These are phyloP conservation scores for Spinibarbus caldwelli DNA, from an alignment of 2,797 vertebrate species.

Conservation along the genomic window DNA sequence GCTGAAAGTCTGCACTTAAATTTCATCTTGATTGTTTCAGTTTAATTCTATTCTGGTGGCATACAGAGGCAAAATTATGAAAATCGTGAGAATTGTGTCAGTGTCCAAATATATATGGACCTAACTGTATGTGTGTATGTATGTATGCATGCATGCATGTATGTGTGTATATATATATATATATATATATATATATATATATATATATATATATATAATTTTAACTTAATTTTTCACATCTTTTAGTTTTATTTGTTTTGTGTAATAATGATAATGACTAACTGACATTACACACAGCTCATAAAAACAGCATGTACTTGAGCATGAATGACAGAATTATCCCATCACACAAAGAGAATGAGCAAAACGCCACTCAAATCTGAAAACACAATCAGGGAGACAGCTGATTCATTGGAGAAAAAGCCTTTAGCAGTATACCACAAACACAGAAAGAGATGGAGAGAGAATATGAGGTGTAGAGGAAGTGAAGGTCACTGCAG, in stretches of 20 bases:
- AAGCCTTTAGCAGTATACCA: conserved; percentile 13
- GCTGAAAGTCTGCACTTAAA: neutral
- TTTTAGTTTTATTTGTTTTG: too few species aligned
- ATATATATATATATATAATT: too few species aligned
- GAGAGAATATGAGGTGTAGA: conserved; percentile 40
- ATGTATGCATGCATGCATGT: too few species aligned
- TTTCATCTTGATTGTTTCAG: too few species aligned
- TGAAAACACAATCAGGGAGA: conserved; percentile 32
- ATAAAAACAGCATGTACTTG: conserved; percentile 3
- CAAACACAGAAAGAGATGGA: conserved; percentile 14
- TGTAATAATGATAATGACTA: neutral
- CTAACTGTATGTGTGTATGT: too few species aligned
- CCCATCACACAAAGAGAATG: conserved; percentile 3
- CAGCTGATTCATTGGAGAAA: conserved; percentile 29
- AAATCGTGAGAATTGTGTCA: too few species aligned
- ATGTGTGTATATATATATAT: too few species aligned
- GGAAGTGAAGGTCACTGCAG: conserved; percentile 61
- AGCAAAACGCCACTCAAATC: conserved; percentile 15
- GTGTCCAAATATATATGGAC: too few species aligned
- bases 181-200: too few species aligned
- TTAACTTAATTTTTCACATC: too few species aligned
- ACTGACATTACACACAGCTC: conserved; percentile 12
- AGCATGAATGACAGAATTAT: conserved; percentile 4
- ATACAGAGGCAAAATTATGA: too few species aligned
- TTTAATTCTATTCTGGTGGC: too few species aligned